Percentiles rank a stretch among this genome's conserved stretches.
phyloP scores from a whole-genome alignment of 2,113 vertebrate genomes.

The Toxotes jaculatrix region DNA sequence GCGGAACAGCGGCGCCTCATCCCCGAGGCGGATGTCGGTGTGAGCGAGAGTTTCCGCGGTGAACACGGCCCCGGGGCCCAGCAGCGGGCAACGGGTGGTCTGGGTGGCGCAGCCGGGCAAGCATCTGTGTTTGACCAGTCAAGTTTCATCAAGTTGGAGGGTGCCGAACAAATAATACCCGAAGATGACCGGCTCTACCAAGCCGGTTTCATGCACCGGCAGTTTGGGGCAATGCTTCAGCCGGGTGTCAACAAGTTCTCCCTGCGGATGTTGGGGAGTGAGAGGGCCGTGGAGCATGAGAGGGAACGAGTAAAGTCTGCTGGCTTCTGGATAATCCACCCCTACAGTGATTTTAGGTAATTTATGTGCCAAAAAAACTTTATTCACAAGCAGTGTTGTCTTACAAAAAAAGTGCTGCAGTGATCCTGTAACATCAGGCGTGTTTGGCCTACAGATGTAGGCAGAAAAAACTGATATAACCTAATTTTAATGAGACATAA shows the following conservation, averaged over 20 bases:
- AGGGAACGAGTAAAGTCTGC: conserved; percentile 97
- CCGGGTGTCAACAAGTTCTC: conserved; percentile 99
- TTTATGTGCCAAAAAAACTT: conserved; percentile 30
- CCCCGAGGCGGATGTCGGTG: conserved; percentile 87
- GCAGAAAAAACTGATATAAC: not conserved
- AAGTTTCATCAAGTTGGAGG: conserved; percentile 92
- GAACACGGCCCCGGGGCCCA: conserved; percentile 85
- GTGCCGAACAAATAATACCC: conserved; percentile 89
- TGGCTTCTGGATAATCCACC: conserved; percentile 99
- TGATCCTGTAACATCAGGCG: conserved; percentile 28
- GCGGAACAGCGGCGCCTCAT: conserved; percentile 93
- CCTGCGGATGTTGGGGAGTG: conserved; percentile 98
- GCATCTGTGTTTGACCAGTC: conserved; percentile 83
- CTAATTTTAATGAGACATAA: not conserved
- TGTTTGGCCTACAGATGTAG: conserved; percentile 9
- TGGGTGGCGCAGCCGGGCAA: conserved; percentile 63
- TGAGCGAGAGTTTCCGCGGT: conserved; percentile 81
- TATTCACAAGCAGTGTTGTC: not conserved
- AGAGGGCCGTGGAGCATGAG: conserved; percentile 98
- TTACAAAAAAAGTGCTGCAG: conserved; percentile 36
- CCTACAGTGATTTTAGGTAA: conserved; percentile 99
- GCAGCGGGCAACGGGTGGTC: conserved; percentile 72
- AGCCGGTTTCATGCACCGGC: conserved; percentile 96
- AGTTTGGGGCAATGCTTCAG: conserved; percentile 97
- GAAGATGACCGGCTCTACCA: conserved; percentile 93